These are phyloP conservation scores for Catocala nupta DNA, from an alignment of 2,888 invertebrate species.

Conservation along the genomic window DNA sequence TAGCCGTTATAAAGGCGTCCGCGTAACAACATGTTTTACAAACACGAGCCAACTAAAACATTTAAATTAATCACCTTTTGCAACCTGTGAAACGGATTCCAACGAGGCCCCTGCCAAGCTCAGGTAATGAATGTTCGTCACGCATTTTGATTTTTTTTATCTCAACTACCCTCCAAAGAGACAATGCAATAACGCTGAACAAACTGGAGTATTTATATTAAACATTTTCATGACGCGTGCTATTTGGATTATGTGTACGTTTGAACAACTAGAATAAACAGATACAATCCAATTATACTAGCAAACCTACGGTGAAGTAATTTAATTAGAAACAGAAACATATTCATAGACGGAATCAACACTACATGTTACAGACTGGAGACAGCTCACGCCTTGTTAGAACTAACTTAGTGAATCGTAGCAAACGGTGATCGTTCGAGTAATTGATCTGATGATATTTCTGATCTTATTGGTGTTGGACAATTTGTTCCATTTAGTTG, in stretches of 20 bases:
- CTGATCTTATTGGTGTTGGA: too few species aligned
- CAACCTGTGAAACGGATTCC: slow-evolving; percentile 16
- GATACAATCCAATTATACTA: slow-evolving; percentile 41
- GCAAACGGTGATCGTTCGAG: too few species aligned
- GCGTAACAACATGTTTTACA: background rate
- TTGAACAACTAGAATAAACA: slow-evolving; percentile 33
- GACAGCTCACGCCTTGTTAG: too few species aligned
- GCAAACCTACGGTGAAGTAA: slow-evolving; percentile 27
- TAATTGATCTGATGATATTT: too few species aligned
- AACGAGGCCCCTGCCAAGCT: slow-evolving; percentile 11
- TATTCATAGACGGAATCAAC: slow-evolving; percentile 15
- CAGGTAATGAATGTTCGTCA: slow-evolving; percentile 29
- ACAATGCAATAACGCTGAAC: slow-evolving; percentile 7
- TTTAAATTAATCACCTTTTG: slow-evolving; percentile 32
- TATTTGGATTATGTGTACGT: slow-evolving; percentile 24
- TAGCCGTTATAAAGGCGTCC: background rate
- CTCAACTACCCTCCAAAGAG: slow-evolving; percentile 6
- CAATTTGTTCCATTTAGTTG: too few species aligned
- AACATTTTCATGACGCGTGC: slow-evolving; percentile 9
- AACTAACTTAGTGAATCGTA: too few species aligned
- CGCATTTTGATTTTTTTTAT: slow-evolving; percentile 20
- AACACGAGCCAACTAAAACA: slow-evolving; percentile 13
- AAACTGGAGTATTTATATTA: slow-evolving; percentile 19
- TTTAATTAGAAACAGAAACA: slow-evolving; percentile 36
- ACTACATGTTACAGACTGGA: background rate